Base-by-base conservation (phyloP, 2,113 vertebrate genomes). In the Pyrgilauda ruficollis region DNA sequence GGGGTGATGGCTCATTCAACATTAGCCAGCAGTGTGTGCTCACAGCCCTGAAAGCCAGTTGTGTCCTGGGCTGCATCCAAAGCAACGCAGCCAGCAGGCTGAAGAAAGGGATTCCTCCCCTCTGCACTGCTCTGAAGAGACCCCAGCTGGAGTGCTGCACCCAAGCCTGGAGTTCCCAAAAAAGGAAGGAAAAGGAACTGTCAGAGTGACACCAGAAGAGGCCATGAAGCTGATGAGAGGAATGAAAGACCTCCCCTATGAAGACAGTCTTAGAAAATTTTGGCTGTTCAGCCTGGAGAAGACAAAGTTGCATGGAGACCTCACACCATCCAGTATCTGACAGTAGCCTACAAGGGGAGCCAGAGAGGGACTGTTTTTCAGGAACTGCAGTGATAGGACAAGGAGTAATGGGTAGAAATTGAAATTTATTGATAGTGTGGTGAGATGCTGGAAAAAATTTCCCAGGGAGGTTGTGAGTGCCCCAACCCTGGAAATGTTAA, bases 21-120 rank as follows among this genome's bases (percentile, higher is more conserved):
- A 22, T 31, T 6, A 53, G 3, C 58, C 17, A 31, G 55, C 64
- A 59, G 23, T 18, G 53, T 49, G 44, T 28, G 14, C 44, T 69
- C 43, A 49, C 35, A 82, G 33, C 58, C 39, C 47, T 44, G 39
- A 53, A 62, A 63, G 26, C 27, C 26, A 26, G 1, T 2, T 5
- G 10, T 37, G 17, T 27, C 39, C 68, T 39, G 33, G 14, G 58
- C 27, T 73, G 39, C 56, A 43, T 15, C n/a, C 23, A 84, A 41
- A 75, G 50, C 1, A 56, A 4, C 0, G 1, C 17, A 33, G 59
- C 9, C 50, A n/a, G 30, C 12, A 30, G 61, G 26, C 24, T 6
- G 2, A 41, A 9, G 49, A 9, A 47, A 23, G 26, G 5, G 28
- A 66, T 66, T 37, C 23, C 1, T 0, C 15, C 19, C 23, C 20